Conservation (phyloP, 2,888 invertebrate species). For the Opisthograptis luteolata region DNA sequence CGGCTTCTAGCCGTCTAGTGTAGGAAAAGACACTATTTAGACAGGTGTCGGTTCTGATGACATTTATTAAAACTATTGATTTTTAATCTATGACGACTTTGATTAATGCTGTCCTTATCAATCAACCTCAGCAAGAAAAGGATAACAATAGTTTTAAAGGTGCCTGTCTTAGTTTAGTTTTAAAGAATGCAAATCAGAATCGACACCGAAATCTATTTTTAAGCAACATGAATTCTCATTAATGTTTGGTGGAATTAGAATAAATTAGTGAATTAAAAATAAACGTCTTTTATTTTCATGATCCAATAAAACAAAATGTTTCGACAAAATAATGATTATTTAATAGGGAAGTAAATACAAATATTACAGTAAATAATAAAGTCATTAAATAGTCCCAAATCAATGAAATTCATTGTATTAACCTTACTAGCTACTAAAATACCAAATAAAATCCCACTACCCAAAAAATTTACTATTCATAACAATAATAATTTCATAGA, state of each 20-base stretch:
- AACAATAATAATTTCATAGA: slow-evolving; percentile 10
- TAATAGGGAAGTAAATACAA: slow-evolving; percentile 34
- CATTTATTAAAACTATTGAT: too few relatives aligned
- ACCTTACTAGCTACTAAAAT: slow-evolving; percentile 35
- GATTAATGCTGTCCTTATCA: too few relatives aligned
- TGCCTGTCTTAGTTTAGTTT: too few relatives aligned
- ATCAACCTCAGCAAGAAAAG: too few relatives aligned
- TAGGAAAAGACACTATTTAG: slow-evolving; percentile 48
- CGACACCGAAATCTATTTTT: slow-evolving; percentile 58
- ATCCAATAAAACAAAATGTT: slow-evolving; percentile 7
- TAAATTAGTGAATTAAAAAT: slow-evolving; percentile 50
- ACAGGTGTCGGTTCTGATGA: too few relatives aligned
- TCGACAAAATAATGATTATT: slow-evolving; percentile 10
- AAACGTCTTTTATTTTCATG: slow-evolving; percentile 23
- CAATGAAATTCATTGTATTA: slow-evolving; percentile 25
- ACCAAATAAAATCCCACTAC: slow-evolving; percentile 32
- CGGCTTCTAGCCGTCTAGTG: slow-evolving; percentile 24
- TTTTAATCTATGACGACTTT: too few relatives aligned
- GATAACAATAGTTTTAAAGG: too few relatives aligned
- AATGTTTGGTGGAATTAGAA: slow-evolving; percentile 60
- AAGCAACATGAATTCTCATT: slow-evolving; percentile 54
- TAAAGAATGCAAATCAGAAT: too few relatives aligned
- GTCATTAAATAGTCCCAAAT: slow-evolving; percentile 17
- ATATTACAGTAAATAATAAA: slow-evolving; percentile 27
- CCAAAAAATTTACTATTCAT: slow-evolving; percentile 24